These are phyloP conservation scores for Lithophane semibrunnea DNA, from an alignment of 2,888 invertebrate species.

Conservation along the genomic window DNA sequence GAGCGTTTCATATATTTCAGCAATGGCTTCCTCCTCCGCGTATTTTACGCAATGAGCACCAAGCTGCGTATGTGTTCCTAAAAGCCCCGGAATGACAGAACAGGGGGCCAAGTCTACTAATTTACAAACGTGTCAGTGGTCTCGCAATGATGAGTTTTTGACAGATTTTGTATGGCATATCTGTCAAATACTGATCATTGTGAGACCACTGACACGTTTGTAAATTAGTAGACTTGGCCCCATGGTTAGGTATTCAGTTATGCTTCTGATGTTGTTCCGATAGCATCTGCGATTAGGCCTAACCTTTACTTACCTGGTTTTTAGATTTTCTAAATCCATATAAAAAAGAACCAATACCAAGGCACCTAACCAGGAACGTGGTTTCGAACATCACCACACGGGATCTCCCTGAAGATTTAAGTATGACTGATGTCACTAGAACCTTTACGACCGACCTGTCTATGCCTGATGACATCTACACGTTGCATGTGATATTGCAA, in stretches of 20 bases:
- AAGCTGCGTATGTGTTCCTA: slow-evolving; percentile 2
- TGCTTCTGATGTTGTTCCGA: too few relatives aligned
- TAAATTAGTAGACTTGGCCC: too few relatives aligned
- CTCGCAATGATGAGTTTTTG: too few relatives aligned
- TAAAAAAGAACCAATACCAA: not conserved
- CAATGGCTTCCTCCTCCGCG: not conserved
- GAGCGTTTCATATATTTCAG: not conserved
- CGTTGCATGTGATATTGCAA: not conserved
- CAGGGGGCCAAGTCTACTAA: too few relatives aligned
- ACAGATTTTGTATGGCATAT: too few relatives aligned
- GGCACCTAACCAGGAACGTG: not conserved
- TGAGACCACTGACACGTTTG: too few relatives aligned
- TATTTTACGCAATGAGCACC: slow-evolving; percentile 14
- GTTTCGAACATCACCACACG: not conserved
- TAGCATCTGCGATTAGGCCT: too few relatives aligned
- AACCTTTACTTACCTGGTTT: too few relatives aligned
- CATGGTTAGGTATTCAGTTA: too few relatives aligned
- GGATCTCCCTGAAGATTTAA: not conserved
- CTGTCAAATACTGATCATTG: too few relatives aligned
- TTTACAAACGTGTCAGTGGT: too few relatives aligned
- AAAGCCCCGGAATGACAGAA: slow-evolving; percentile 16
- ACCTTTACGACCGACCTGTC: not conserved
- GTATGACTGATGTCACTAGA: not conserved
- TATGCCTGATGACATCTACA: not conserved
- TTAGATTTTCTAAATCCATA: too few relatives aligned